A percentile compares a stretch with the other conserved stretches of the same genome.
Conservation (phyloP, 2,888 invertebrate species). For the Drepana falcataria region DNA sequence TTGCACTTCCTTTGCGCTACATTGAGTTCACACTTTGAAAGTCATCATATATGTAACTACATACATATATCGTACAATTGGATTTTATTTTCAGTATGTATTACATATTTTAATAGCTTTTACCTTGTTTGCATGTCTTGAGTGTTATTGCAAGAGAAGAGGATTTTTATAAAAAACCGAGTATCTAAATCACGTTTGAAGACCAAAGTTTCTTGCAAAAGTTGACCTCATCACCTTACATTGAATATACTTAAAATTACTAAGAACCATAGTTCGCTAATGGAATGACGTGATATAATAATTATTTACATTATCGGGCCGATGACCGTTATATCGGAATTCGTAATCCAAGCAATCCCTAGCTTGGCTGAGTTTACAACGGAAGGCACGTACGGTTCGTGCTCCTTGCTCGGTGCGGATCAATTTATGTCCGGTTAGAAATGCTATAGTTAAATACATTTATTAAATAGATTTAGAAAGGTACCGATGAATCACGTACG, state of each 20-base stretch:
- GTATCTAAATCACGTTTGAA: no score
- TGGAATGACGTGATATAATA: not conserved
- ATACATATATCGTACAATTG: not conserved
- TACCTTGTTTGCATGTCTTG: no score
- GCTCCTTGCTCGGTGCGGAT: constrained; percentile 27
- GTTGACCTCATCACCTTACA: not conserved
- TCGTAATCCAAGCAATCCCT: constrained; percentile 48
- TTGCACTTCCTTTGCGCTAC: constrained; percentile 7
- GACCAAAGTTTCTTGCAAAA: no score
- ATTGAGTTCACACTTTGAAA: constrained; percentile 9
- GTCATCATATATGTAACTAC: not conserved
- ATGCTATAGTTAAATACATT: not conserved
- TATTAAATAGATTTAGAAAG: not conserved
- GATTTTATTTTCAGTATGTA: not conserved
- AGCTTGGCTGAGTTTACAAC: constrained; percentile 42
- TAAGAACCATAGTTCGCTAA: not conserved
- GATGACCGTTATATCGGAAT: constrained; percentile 37
- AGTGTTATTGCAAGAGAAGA: no score
- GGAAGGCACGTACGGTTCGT: constrained; percentile 62
- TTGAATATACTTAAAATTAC: not conserved
- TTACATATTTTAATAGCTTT: no score
- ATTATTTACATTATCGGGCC: constrained; percentile 16
- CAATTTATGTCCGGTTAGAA: constrained; percentile 20
- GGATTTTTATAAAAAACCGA: no score
- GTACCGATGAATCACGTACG: not conserved